These are phyloP conservation scores for Mohoua ochrocephala DNA, from an alignment of 2,113 vertebrate species.

Conservation along the genomic window DNA sequence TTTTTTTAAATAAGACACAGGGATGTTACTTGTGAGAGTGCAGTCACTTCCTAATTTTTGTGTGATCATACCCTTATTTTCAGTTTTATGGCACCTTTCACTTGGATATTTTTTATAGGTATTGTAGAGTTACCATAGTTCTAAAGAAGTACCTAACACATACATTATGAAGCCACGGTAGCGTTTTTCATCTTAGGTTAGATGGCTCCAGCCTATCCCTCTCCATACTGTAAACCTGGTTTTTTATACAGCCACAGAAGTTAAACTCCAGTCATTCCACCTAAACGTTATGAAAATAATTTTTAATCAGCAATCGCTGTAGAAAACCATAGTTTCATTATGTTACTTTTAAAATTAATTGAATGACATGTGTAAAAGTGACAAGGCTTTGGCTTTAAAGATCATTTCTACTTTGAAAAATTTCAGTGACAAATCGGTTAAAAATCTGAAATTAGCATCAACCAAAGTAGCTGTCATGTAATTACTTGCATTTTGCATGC, in stretches of 20 bases:
- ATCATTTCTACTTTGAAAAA: not conserved
- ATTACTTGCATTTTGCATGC: not conserved
- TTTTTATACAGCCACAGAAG: not conserved
- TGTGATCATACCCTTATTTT: not conserved
- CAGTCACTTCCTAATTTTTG: not conserved
- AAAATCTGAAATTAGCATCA: not conserved
- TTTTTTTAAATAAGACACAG: not conserved
- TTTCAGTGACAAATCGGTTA: not conserved
- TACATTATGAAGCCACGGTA: not conserved
- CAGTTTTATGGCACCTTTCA: not conserved
- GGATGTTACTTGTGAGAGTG: not conserved
- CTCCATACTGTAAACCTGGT: not conserved
- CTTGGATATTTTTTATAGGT: not conserved
- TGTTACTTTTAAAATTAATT: not conserved
- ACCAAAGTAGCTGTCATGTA: not conserved
- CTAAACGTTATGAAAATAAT: not conserved
- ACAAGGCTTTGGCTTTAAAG: not conserved
- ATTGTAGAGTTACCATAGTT: not conserved
- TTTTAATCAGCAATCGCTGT: not conserved
- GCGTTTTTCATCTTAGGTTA: not conserved
- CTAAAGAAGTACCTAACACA: not conserved
- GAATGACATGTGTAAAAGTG: not conserved
- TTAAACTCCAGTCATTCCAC: not conserved
- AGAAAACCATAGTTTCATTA: not conserved
- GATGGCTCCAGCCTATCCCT: not conserved